A percentile compares a stretch with the other conserved stretches of the same genome.
phyloP scores from a whole-genome alignment of 2,113 vertebrate species.

The Carollia perspicillata region DNA sequence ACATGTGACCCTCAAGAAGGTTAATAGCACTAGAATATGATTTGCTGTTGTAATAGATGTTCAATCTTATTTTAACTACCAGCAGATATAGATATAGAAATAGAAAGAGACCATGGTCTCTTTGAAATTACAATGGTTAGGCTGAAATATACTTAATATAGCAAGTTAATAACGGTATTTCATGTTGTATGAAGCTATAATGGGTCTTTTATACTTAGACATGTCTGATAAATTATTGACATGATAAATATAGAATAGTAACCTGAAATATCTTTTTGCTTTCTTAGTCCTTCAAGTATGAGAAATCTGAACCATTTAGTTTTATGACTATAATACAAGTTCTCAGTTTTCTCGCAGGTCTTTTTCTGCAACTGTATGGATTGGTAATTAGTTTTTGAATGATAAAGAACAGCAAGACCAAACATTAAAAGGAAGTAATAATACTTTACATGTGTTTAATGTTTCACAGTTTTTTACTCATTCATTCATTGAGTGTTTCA shows the following conservation, averaged over 20 bases:
- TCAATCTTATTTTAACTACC: constrained; percentile 57
- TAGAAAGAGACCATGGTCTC: constrained; percentile 22
- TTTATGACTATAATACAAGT: not conserved
- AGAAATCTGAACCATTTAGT: constrained; percentile 1
- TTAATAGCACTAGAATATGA: constrained; percentile 41
- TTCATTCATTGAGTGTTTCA: not conserved
- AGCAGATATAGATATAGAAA: constrained; percentile 26
- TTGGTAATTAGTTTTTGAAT: not conserved
- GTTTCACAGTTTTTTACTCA: not conserved
- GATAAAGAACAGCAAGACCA: not conserved
- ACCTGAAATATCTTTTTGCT: constrained; percentile 30
- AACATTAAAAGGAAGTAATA: not conserved
- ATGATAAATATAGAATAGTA: constrained; percentile 51
- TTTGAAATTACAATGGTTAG: constrained; percentile 58
- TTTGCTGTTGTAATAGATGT: not conserved
- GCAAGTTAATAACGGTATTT: constrained; percentile 61
- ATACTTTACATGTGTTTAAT: not conserved
- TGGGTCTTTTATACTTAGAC: constrained; percentile 49
- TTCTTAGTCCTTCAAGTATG: constrained; percentile 29
- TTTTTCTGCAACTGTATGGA: not conserved
- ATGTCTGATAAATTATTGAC: constrained; percentile 58
- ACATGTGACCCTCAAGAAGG: constrained; percentile 59
- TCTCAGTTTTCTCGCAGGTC: not conserved
- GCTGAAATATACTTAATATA: constrained; percentile 54
- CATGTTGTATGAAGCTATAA: constrained; percentile 60